Evolutionary conservation across 2,113 vertebrate genomes (phyloP).

Genomic region (Trinectes maculatus): DNA sequence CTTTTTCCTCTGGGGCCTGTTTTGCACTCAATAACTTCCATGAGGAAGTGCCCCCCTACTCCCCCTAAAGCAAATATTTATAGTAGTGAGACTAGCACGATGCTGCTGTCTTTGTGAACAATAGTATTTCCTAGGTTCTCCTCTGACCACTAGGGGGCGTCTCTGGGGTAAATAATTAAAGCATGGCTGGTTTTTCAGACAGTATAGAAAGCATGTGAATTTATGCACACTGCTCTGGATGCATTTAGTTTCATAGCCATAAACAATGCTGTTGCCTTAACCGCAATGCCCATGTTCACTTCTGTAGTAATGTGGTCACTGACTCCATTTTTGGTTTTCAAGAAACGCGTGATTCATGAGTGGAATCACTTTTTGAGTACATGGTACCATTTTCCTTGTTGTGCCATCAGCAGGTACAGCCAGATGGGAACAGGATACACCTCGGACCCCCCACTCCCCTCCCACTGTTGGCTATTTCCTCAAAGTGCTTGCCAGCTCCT

Average conservation of each 20-base stretch:
- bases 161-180: slow-evolving; percentile 30
- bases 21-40: slow-evolving; percentile 63
- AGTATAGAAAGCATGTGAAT: slow-evolving; percentile 46
- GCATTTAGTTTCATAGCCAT: slow-evolving; percentile 37
- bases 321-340: slow-evolving; percentile 6
- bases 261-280: slow-evolving; percentile 28
- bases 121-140: slow-evolving; percentile 26
- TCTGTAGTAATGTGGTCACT: slow-evolving; percentile 5
- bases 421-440: slow-evolving; percentile 81
- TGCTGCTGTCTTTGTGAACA: slow-evolving; percentile 35
- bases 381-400: slow-evolving; percentile 71
- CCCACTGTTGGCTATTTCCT: slow-evolving; percentile 86
- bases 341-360: background rate
- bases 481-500: slow-evolving; percentile 84
- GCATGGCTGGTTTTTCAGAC: slow-evolving; percentile 36
- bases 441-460: slow-evolving; percentile 78
- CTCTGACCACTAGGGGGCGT: slow-evolving; percentile 17
- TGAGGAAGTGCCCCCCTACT: slow-evolving; percentile 35
- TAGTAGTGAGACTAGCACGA: slow-evolving; percentile 28
- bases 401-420: slow-evolving; percentile 86
- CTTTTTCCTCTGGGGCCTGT: slow-evolving; percentile 41
- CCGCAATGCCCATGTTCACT: slow-evolving; percentile 16
- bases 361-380: slow-evolving; percentile 17
- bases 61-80: slow-evolving; percentile 64
- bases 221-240: slow-evolving; percentile 34